These are phyloP conservation scores for Oscheius sp. DNA, from an alignment of 1,140 invertebrate species.

Conservation along the genomic window DNA sequence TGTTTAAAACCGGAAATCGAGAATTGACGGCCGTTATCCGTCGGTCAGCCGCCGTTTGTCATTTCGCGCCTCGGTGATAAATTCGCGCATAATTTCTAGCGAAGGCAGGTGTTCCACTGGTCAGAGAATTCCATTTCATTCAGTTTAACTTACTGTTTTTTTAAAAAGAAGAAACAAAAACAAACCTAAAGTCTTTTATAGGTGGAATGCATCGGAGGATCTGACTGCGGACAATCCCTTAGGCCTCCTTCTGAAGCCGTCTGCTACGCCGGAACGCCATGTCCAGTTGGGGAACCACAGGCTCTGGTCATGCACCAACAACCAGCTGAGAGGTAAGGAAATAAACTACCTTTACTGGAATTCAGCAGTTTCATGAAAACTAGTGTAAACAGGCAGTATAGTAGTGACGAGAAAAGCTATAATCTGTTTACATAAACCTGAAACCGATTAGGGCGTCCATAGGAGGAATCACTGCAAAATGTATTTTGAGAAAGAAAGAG, in stretches of 20 bases:
- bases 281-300: slow-evolving; percentile 3
- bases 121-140: too few relatives aligned
- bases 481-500: too few relatives aligned
- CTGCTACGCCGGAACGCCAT: slow-evolving; percentile 27
- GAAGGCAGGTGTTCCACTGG: not conserved
- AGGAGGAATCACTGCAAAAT: too few relatives aligned
- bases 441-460: too few relatives aligned
- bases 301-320: not conserved
- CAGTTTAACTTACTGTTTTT: too few relatives aligned
- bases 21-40: not conserved
- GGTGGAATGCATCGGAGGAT: slow-evolving; percentile 47
- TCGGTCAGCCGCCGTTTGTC: not conserved
- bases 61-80: not conserved
- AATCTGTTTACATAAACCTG: too few relatives aligned
- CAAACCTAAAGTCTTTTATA: slow-evolving; percentile 46
- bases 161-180: not conserved
- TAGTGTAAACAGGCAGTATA: too few relatives aligned
- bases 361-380: not conserved
- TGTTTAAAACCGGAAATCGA: too few relatives aligned
- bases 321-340: not conserved
- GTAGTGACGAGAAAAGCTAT: too few relatives aligned
- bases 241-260: slow-evolving; percentile 3
- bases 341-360: not conserved
- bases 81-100: not conserved
- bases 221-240: slow-evolving; percentile 24